Conservation (phyloP, 1,140 invertebrate genomes). For the Tetramorium alpestre region DNA sequence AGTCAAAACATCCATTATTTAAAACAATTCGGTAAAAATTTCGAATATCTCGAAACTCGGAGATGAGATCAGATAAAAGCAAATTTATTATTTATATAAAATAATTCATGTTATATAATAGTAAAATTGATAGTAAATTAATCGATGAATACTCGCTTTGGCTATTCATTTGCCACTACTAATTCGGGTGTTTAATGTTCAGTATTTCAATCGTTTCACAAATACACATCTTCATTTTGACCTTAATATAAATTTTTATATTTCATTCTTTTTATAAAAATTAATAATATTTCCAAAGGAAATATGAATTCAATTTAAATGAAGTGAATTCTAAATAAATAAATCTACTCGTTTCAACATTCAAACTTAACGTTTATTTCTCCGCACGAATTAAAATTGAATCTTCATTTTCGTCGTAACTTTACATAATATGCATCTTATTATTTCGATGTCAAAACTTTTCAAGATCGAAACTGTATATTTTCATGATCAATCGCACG, state of each 20-base stretch:
- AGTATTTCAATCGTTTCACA: not conserved
- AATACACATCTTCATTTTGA: not conserved
- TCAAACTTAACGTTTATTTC: not conserved
- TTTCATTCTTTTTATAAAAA: not conserved
- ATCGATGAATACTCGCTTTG: not conserved
- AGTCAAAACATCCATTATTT: not conserved
- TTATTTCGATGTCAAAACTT: not conserved
- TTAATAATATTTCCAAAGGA: not conserved
- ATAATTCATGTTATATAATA: not conserved
- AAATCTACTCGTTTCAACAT: not conserved
- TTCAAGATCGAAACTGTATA: not conserved
- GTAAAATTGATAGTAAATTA: not conserved
- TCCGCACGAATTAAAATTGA: not conserved
- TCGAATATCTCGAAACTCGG: not conserved
- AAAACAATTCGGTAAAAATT: not conserved
- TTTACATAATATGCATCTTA: no score
- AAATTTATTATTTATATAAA: slow-evolving; percentile 5
- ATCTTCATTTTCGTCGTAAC: not conserved
- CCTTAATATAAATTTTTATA: not conserved
- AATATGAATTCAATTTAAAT: not conserved
- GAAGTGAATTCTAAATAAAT: no score
- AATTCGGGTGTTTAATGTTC: not conserved
- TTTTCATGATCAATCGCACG: not conserved
- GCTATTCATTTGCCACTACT: not conserved
- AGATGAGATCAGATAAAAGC: not conserved